Base-by-base conservation (phyloP, 2,888 invertebrate species). In the Julus scanicus region DNA sequence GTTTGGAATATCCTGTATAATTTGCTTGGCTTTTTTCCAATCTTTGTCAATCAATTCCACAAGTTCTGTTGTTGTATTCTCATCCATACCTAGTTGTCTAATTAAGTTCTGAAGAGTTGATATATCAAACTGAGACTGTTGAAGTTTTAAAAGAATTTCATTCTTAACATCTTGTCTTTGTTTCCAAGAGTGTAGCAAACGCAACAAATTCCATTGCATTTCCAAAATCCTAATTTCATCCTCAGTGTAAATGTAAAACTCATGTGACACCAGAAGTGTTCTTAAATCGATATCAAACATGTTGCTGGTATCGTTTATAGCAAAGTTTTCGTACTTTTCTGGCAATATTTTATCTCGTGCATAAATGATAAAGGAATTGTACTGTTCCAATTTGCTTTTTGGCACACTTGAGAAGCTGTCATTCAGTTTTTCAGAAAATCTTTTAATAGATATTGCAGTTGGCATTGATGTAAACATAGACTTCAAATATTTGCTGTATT, bases 401-500 rank as follows among this genome's bases (percentile, higher is more conserved):
- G 80, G 80, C 13, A 37, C 80, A 11, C 11, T 37, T 11, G 80
- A 1, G 15, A 37, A 29, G 15, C 15, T 13, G 37, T 80, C 37
- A 5, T 80, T 80, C 11, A 80, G 37, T 9, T 80, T 80, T 13
- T 15, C 37, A 37, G 80, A 80, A 80, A 80, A 80, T 80, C 15
- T 37, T 37, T 80, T 37, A 37, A 80, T 37, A 37, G 37, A 80
- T 39, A 37, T 39, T 15, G 80, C 80, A 15, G 80, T 39, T 80
- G 80, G 80, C 80, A 80, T 80, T 6, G 80, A 37, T 37, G 80
- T 80, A 29, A 80, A 80, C 80, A 80, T 80, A 11, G 80, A 80
- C 29, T 80, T 80, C 37, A 80, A 37, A 15, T 80, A 80, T 80
- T 80, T 80, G 80, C 80, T 80, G 37, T 80, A 80, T 39, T 80